Percentiles rank a stretch among this genome's conserved stretches.
Evolutionary conservation across 1,140 invertebrate species (phyloP).

Genomic region (Philopotamus ludificatus): DNA sequence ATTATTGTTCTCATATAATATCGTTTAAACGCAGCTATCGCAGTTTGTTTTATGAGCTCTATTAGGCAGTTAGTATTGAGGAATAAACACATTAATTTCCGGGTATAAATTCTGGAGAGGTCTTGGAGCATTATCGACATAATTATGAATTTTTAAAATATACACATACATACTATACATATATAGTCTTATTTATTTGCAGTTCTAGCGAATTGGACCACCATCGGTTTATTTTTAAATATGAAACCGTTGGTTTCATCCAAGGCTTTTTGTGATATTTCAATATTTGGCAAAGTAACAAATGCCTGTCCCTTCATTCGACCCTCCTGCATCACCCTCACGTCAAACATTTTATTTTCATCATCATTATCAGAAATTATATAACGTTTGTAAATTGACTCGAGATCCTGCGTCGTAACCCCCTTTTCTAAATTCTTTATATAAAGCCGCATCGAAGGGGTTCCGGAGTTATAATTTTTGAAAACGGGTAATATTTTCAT

Average conservation of each 20-base stretch:
- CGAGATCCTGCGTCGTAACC: conserved; percentile 72
- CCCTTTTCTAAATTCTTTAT: conserved; percentile 90
- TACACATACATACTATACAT: conserved; percentile 28
- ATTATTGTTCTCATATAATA: too few relatives aligned
- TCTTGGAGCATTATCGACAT: too few relatives aligned
- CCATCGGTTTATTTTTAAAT: conserved; percentile 85
- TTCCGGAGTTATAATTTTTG: conserved; percentile 82
- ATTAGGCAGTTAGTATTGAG: too few relatives aligned
- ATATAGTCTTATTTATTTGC: conserved; percentile 52
- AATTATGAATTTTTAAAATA: background rate
- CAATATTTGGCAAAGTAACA: conserved; percentile 72
- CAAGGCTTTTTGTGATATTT: conserved; percentile 72
- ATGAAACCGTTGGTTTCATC: conserved; percentile 87
- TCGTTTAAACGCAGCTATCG: too few relatives aligned
- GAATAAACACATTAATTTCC: too few relatives aligned
- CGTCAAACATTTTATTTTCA: conserved; percentile 67
- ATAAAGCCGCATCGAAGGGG: conserved; percentile 80
- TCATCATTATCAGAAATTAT: conserved; percentile 48
- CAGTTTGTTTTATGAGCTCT: too few relatives aligned
- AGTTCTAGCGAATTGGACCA: conserved; percentile 82
- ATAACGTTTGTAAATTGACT: conserved; percentile 77
- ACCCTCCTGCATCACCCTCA: conserved; percentile 91
- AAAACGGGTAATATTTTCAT: conserved; percentile 78
- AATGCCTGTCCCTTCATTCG: conserved; percentile 97
- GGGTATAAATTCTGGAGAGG: too few relatives aligned